Evolutionary conservation across 2,888 invertebrate species (phyloP), one percentile per base, ranked within the genome.

Genomic region (Pomacea canaliculata): DNA sequence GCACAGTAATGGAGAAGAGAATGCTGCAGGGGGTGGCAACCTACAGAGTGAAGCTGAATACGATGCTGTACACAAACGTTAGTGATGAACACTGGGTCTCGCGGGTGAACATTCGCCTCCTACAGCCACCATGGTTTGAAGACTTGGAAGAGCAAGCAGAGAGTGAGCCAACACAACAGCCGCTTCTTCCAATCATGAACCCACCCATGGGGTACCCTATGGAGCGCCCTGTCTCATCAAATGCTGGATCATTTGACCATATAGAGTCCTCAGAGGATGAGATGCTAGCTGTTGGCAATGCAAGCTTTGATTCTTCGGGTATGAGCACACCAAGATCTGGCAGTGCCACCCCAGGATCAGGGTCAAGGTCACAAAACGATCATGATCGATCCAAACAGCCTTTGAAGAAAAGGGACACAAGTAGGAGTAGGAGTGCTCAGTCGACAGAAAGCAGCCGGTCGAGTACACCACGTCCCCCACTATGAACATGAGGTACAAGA

Each of bases 71-170:
- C 18, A n/a, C 12, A 19, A 69, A 7, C 19, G 63, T 56, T 37
- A 59, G 69, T 12, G 83, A 84, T 49, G 84, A 84, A 37, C 83
- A 87, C n/a, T 94, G 95, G 86, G 96, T 97, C 80, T 95, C 96
- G 88, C 93, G 98, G 62, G 96, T 98, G 8, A 97, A 97, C 90
- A 92, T 99, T 78, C 93, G 99, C 48, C 93, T 99, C 49, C 92
- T 98, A 83, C 94, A 95, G 88, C 97, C 98, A 23, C 99, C 98
- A 0, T 99, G 99, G 98, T 96, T 95, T 92, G 99, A 98, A 87
- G 98, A 99, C 91, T 91, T 98, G 78, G 96, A 89, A 72, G 90
- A 89, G 10, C 69, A 79, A 23, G 77, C 78, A 3, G 83, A 84
- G 56, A 77, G 81, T 65, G 12, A 56, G 16, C 80, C 75, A 7